Evolutionary conservation across 35 echinoderm and acorn worm species (phyloP), one percentile per base, ranked within the genome.

Genomic region (Patiria miniata): DNA sequence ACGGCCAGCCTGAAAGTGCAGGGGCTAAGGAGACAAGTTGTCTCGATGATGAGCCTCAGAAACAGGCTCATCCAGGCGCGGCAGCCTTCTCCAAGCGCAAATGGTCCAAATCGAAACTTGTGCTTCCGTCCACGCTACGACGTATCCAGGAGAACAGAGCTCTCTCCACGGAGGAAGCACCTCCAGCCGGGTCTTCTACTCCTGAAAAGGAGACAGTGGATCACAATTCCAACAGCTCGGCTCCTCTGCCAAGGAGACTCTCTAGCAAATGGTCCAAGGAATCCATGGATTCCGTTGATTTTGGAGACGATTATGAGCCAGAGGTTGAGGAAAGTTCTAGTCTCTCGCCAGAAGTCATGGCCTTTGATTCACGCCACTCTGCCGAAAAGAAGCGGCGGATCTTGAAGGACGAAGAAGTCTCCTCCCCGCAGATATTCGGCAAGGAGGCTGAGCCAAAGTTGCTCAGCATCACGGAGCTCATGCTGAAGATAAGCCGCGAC

Each of bases 391-490:
- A 83, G 40, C 51, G 68, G 42, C 2, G 65, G 81, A 77, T 44
- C 44, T 33, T 78, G 78, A 9, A 37, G 15, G 32, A 54, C 81
- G 16, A 78, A 78, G 37, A 47, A 77, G 1, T 68, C 80, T 68
- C 78, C 87, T 12, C 81, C 81, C 39, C 55, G 52, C 0, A 89
- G 56, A 22, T 54, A 77, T 39, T 38, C 32, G 9, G 16, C 19
- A 18, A 51, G 28, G 16, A 36, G 1, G 8, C 39, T 12, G 33
- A 37, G 9, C 73, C 93, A 21, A 95, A 95, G 39, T 88, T 95
- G 89, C 79, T 91, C 36, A 65, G 86, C 37, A 80, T 95, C 21
- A 68, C 86, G 0, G 89, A 92, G n/a, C 86, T 95, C 89, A 95
- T 95, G 89, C 39, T 95, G 80, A 95, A 95, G 86, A 78, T 95